Percentiles rank a stretch among this genome's conserved stretches.
These are phyloP conservation scores for Vicugna pacos DNA, from an alignment of 2,113 vertebrate species.

Conservation along the genomic window DNA sequence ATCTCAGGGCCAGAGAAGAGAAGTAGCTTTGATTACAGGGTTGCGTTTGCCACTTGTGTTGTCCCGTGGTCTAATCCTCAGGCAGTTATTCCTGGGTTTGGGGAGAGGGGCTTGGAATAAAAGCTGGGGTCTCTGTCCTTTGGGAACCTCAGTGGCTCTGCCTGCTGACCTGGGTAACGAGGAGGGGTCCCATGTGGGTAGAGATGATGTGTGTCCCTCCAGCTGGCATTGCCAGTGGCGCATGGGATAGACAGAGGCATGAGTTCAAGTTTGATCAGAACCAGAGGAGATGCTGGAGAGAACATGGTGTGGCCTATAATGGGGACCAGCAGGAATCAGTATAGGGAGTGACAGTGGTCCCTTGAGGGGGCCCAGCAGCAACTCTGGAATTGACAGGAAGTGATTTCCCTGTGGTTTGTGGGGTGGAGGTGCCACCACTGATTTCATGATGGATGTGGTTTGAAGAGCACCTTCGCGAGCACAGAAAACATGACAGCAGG, in stretches of 20 bases:
- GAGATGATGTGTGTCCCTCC: not conserved
- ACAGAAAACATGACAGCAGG: not conserved
- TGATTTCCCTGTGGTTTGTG: not conserved
- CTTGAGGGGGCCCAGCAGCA: not conserved
- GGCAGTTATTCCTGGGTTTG: not conserved
- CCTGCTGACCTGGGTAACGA: not conserved
- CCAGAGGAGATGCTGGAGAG: not conserved
- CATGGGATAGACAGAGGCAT: not conserved
- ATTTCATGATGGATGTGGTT: not conserved
- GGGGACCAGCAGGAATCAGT: not conserved
- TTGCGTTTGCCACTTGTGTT: not conserved
- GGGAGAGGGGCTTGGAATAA: not conserved
- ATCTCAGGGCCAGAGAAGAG: not conserved
- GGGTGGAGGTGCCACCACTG: not conserved
- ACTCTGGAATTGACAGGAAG: not conserved
- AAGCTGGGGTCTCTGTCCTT: not conserved
- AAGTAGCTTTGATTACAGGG: not conserved
- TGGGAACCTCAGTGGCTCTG: not conserved
- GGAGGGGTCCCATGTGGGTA: not conserved
- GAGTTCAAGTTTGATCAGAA: not conserved
- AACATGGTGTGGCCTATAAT: not conserved
- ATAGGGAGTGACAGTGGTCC: not conserved
- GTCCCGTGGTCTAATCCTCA: not conserved
- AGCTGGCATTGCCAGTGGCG: not conserved
- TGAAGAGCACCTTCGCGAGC: not conserved